Base-by-base conservation (phyloP, 2,888 invertebrate species). In the Philereme vetulata region DNA sequence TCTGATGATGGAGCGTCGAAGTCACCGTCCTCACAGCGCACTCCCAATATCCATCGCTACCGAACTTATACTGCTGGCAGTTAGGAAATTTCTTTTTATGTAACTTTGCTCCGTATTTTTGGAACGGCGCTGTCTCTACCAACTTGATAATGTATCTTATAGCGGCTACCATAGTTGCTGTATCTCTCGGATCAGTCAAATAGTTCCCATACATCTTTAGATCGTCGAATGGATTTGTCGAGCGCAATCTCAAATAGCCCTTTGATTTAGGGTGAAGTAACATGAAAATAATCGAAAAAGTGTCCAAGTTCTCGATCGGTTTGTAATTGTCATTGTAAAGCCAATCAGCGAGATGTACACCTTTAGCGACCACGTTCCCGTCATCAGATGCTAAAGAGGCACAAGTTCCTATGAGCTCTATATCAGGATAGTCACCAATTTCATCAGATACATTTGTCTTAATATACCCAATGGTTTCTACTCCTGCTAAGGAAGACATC, bases 171-270 rank as follows among this genome's bases (percentile, higher is more conserved):
- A 95, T 80, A 0, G 93, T 91, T 32, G 89, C 89, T 0, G 94
- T 77, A 68, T 96, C 96, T 56, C 93, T 83, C 5, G 90, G 90
- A 51, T 94, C 90, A 1, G 93, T 90, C 66, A 96, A 93, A 76
- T 96, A 96, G 81, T 96, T 95, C 0, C 96, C 95, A 71, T 95
- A 94, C 59, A 97, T 92, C 36, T 93, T 84, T 0, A 96, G 96
- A 57, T 93, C 90, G 10, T 94, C 93, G 57, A 93, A 88, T 0
- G 96, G 96, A 82, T 96, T 93, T 5, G 76, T 86, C 0, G 94
- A 94, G 62, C 93, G 89, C 5, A 97, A 84, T 69, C 91, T 93
- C 47, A 97, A 75, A 66, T 90, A 86, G 0, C 97, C 97, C 51
- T 91, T 89, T 34, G 95, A 95, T 71, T 93, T 92, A 0, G 96